These are phyloP conservation scores for Prosopocoilus inquinatus DNA, from an alignment of 2,888 invertebrate genomes.

Conservation along the genomic window DNA sequence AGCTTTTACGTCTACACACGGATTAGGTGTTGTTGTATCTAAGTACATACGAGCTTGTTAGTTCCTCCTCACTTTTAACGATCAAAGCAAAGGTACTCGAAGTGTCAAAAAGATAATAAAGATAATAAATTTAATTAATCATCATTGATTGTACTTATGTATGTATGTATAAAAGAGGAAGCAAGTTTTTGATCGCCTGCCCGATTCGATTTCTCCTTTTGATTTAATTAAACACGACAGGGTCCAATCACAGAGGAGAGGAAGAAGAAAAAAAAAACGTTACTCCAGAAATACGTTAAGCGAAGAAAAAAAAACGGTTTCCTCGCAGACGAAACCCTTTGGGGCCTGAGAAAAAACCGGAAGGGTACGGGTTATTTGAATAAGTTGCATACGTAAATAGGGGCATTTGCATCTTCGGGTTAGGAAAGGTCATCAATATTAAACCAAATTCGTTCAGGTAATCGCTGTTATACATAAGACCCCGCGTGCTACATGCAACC, in stretches of 20 bases:
- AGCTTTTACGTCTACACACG: too few species aligned
- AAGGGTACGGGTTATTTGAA: slow-evolving; percentile 32
- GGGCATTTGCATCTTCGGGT: slow-evolving; percentile 49
- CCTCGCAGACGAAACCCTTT: slow-evolving; percentile 9
- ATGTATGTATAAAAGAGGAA: too few species aligned
- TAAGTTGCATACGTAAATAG: slow-evolving; percentile 48
- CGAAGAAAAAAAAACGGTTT: slow-evolving; percentile 30
- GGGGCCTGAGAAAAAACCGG: slow-evolving; percentile 22
- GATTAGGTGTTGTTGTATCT: too few species aligned
- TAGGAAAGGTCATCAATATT: slow-evolving; percentile 46
- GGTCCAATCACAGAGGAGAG: not conserved
- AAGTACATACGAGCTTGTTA: too few species aligned
- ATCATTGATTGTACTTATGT: too few species aligned
- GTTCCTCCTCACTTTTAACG: too few species aligned
- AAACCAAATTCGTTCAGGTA: slow-evolving; percentile 46
- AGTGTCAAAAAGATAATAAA: too few species aligned
- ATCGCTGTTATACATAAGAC: slow-evolving; percentile 24
- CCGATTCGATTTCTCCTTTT: too few species aligned
- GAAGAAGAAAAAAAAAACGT: slow-evolving; percentile 8
- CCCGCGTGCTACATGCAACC: slow-evolving; percentile 27
- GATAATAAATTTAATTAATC: too few species aligned
- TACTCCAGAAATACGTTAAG: slow-evolving; percentile 7
- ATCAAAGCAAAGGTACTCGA: too few species aligned
- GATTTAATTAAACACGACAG: too few species aligned
- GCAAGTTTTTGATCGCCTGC: too few species aligned